A percentile compares a stretch with the other conserved stretches of the same genome.
phyloP scores from a whole-genome alignment of 2,113 vertebrate species.

The Oryzias melastigma region DNA sequence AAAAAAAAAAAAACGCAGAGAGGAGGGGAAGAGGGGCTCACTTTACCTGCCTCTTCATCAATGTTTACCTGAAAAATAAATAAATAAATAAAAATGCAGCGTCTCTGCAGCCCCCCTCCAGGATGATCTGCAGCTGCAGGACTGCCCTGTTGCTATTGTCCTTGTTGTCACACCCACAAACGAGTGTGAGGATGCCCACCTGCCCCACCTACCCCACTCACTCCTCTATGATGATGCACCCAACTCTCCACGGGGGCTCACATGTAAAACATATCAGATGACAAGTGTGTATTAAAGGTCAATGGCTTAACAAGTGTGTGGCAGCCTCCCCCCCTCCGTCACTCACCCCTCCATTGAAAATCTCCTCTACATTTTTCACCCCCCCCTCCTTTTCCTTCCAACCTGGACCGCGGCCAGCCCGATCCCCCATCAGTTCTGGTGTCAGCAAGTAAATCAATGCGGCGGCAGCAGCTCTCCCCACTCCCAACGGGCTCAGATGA shows the following conservation, averaged over 20 bases:
- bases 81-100: not conserved
- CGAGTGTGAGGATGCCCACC: conserved; percentile 48
- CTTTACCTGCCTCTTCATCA: no score
- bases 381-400: conserved; percentile 24
- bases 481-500: conserved; percentile 61
- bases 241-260: conserved; percentile 34
- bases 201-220: conserved; percentile 27
- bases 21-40: no score
- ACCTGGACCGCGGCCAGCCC: conserved; percentile 66
- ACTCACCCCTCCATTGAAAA: conserved; percentile 28
- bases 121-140: conserved; percentile 54
- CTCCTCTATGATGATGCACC: not conserved
- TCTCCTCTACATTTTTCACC: conserved; percentile 35
- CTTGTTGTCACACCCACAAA: conserved; percentile 70
- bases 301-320: conserved; percentile 67
- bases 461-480: conserved; percentile 51
- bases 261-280: conserved; percentile 62
- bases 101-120: not conserved
- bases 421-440: conserved; percentile 78
- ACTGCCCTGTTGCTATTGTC: conserved; percentile 72
- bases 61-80: no score
- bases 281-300: conserved; percentile 73
- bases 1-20: no score
- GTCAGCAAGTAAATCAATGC: conserved; percentile 78
- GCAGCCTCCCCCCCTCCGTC: conserved; percentile 40